Base-by-base conservation (phyloP, 2,797 vertebrate genomes). In the Pachyuromys duprasi region DNA sequence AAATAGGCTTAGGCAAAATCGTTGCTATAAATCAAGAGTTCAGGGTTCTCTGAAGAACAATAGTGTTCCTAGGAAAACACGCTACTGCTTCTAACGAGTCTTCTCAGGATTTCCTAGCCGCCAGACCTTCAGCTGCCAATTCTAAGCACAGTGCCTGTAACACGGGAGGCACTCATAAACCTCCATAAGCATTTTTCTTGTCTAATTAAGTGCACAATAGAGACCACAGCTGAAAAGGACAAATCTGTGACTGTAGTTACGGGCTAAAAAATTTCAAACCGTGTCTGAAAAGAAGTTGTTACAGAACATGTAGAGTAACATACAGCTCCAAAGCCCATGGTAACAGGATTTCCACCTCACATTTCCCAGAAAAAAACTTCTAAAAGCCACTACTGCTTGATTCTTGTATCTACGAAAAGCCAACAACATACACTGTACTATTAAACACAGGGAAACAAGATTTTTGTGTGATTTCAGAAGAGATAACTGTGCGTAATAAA, bases 381-480 rank as follows among this genome's bases (percentile, higher is more conserved):
- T 39, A 81, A 60, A 39, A 62, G 92, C 24, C 53, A 94, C 81
- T 22, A 81, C 33, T 91, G 70, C 62, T 62, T 53, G 11, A 72
- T 70, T 76, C 28, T 67, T 86, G 0, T 82, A 79, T 69, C 36
- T 87, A 24, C 17, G n/a, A 55, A 65, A 78, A 90, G 49, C 42
- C 39, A 94, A 17, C 36, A 45, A 92, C 1, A 79, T 33, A 92
- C n/a, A 74, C 13, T 75, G 53, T n/a, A 93, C 70, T 67, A 83
- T 24, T 76, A 15, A 45, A 93, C 18, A 92, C 93, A 72, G 20
- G 14, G 42, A 93, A 96, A 91, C 7, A 89, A 76, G n/a, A 89
- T 81, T 92, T 90, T 62, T 84, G 17, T 90, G 62, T 91, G 57
- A 92, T 62, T 92, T 96, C 67, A 96, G 28, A 93, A 89, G n/a